Percentiles rank a stretch among this genome's conserved stretches.
phyloP scores from a whole-genome alignment of 2,888 invertebrate genomes.

The Archaeoteleia sp. region DNA sequence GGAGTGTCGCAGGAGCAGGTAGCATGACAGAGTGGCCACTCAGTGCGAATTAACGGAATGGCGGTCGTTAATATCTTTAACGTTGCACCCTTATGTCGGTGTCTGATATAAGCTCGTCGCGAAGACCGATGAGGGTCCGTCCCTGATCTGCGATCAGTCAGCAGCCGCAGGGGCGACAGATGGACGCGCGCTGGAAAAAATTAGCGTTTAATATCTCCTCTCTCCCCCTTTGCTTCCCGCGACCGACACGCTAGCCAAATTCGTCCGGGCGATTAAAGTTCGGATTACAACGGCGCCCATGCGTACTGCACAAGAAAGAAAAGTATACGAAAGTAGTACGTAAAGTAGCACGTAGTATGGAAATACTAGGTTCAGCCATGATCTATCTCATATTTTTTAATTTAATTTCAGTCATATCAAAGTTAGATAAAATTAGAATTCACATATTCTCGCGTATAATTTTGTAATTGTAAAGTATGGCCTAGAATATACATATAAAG shows the following conservation, averaged over 20 bases:
- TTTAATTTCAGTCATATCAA: no score
- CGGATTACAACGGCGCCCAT: no score
- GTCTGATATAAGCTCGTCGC: slow-evolving; percentile 36
- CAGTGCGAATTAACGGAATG: slow-evolving; percentile 53
- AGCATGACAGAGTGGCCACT: slow-evolving; percentile 54
- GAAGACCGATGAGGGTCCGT: slow-evolving; percentile 47
- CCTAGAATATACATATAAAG: no score
- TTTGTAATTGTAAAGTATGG: no score
- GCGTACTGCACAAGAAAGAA: no score
- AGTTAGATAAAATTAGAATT: no score
- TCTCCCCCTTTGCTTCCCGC: slow-evolving; percentile 5
- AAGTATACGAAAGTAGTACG: no score
- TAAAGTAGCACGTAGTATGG: no score
- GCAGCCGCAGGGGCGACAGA: slow-evolving; percentile 49
- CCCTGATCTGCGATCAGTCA: slow-evolving; percentile 48
- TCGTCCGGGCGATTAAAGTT: slow-evolving; percentile 3
- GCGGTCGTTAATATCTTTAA: slow-evolving; percentile 56
- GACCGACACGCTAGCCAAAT: background rate
- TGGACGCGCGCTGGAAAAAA: slow-evolving; percentile 50
- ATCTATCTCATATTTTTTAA: no score
- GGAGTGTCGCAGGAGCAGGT: slow-evolving; percentile 42
- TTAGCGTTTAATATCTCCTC: slow-evolving; percentile 49
- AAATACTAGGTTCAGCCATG: no score
- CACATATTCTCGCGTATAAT: no score
- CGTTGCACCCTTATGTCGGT: slow-evolving; percentile 51